Evolutionary conservation across 2,888 invertebrate species (phyloP).

Genomic region (Himalopsyche kuldschensis): DNA sequence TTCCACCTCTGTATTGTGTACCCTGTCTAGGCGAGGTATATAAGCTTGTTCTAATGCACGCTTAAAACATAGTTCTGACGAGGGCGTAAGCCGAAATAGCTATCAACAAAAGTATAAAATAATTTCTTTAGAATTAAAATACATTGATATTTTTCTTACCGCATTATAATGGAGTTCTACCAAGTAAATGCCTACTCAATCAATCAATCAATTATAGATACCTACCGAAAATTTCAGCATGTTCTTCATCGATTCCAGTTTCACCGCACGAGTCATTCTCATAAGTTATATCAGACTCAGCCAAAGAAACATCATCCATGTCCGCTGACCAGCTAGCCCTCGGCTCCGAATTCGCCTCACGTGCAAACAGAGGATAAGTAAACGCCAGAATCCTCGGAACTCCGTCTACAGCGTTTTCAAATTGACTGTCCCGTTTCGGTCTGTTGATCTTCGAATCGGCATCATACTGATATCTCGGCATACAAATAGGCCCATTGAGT

Average conservation of each 20-base stretch:
- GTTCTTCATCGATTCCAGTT: neutral
- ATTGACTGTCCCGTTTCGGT: neutral
- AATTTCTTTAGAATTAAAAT: no score
- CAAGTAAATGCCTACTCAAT: no score
- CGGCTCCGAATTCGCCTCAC: constrained; percentile 31
- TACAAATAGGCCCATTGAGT: neutral
- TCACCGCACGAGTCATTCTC: neutral
- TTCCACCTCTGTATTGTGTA: no score
- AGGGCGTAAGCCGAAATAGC: no score
- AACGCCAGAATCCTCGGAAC: constrained; percentile 76
- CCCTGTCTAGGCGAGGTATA: no score
- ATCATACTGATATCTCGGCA: neutral
- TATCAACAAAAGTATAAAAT: no score
- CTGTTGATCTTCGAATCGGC: neutral
- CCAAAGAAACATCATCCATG: neutral
- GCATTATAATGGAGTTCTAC: no score
- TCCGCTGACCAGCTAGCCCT: neutral
- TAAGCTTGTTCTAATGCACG: no score
- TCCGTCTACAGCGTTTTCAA: neutral
- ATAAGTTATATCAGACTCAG: neutral
- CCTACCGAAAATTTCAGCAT: neutral
- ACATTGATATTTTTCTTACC: no score
- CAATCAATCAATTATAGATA: no score
- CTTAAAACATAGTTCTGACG: no score
- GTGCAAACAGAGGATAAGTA: constrained; percentile 73